phyloP scores from a whole-genome alignment of 2,888 invertebrate species.

The Furcula furcula region DNA sequence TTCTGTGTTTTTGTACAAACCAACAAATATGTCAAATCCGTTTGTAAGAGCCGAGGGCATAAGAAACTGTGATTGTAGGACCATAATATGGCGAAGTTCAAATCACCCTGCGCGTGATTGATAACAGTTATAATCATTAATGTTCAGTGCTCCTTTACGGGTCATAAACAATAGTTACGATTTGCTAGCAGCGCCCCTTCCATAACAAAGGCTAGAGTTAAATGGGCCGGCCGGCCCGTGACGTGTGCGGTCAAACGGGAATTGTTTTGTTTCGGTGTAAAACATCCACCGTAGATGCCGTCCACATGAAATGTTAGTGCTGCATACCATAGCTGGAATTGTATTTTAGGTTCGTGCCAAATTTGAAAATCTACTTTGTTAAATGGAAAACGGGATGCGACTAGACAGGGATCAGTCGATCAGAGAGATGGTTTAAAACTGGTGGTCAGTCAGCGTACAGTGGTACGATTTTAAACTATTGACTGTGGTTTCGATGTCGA shows the following conservation, averaged over 20 bases:
- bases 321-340: not conserved
- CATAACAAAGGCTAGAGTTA: slow-evolving; percentile 37
- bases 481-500: too few relatives aligned
- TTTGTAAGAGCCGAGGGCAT: too few relatives aligned
- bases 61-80: too few relatives aligned
- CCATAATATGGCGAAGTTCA: too few relatives aligned
- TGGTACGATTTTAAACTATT: too few relatives aligned
- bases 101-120: slow-evolving; percentile 6
- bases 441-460: too few relatives aligned
- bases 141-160: slow-evolving; percentile 22
- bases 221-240: slow-evolving; percentile 25
- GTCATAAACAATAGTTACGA: slow-evolving; percentile 41
- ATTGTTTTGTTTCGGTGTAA: slow-evolving; percentile 17
- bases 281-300: slow-evolving; percentile 8
- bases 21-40: too few relatives aligned
- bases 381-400: too few relatives aligned
- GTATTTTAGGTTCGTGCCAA: not conserved
- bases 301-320: not conserved
- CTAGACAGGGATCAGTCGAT: too few relatives aligned
- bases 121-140: slow-evolving; percentile 16
- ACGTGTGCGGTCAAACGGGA: slow-evolving; percentile 10
- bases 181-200: slow-evolving; percentile 31
- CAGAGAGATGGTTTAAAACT: too few relatives aligned
- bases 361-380: too few relatives aligned
- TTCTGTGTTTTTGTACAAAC: too few relatives aligned